phyloP scores from a whole-genome alignment of 2,113 vertebrate genomes.

The Gobio gobio region DNA sequence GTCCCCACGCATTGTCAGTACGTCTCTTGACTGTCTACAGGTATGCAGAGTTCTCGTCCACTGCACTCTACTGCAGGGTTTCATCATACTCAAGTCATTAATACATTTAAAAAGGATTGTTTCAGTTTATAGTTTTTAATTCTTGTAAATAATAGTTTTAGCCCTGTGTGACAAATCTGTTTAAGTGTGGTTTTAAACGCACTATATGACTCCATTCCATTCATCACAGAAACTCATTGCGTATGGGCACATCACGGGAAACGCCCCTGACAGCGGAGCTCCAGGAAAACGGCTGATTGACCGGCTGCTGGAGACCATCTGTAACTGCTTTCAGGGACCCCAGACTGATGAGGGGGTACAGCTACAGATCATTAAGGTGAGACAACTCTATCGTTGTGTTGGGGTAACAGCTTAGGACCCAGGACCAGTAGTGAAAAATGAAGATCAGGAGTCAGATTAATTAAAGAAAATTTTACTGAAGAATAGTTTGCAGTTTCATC shows the following conservation, averaged over 20 bases:
- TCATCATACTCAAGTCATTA: background rate
- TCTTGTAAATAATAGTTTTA: background rate
- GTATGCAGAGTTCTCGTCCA: constrained; percentile 63
- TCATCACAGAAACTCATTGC: constrained; percentile 90
- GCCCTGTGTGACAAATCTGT: background rate
- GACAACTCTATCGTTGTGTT: background rate
- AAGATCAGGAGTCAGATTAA: too few relatives aligned
- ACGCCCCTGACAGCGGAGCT: constrained; percentile 87
- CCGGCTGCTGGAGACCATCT: constrained; percentile 93
- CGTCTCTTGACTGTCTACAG: constrained; percentile 95
- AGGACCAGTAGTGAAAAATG: too few relatives aligned
- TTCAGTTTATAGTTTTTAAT: background rate
- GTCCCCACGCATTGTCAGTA: constrained; percentile 94
- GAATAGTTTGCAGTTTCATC: too few relatives aligned
- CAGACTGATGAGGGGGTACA: constrained; percentile 98
- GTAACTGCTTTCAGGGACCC: constrained; percentile 94
- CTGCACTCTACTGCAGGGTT: background rate
- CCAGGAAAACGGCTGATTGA: constrained; percentile 94
- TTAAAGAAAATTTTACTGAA: too few relatives aligned
- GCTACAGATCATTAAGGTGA: constrained; percentile 97
- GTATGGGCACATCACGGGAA: constrained; percentile 96
- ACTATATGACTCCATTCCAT: background rate
- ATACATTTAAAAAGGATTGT: background rate
- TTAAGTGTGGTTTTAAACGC: background rate
- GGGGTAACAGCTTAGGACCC: too few relatives aligned